Conservation (phyloP, 2,113 vertebrate genomes). For the Brachirus orientalis region DNA sequence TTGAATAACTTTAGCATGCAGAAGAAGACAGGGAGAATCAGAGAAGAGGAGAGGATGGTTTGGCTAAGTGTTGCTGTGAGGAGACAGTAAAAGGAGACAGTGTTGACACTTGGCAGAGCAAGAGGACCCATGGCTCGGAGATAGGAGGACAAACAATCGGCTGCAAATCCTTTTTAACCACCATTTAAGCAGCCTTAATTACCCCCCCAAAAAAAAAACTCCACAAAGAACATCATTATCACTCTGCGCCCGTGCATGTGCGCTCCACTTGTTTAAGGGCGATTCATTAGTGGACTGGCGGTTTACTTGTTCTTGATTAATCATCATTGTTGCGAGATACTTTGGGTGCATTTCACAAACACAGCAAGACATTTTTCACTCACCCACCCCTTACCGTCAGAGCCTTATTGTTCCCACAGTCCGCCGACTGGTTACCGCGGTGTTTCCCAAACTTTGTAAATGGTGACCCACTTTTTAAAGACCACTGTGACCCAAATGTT, state of each 20-base stretch:
- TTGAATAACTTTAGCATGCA: constrained; percentile 40
- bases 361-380: constrained; percentile 51
- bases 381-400: background rate
- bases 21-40: constrained; percentile 28
- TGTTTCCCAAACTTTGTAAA: too few relatives aligned
- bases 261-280: constrained; percentile 59
- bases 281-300: constrained; percentile 70
- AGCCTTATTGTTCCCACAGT: background rate
- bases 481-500: too few relatives aligned
- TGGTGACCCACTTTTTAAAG: too few relatives aligned
- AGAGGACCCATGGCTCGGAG: constrained; percentile 64
- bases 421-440: background rate
- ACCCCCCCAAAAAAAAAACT: constrained; percentile 63
- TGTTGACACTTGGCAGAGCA: constrained; percentile 58
- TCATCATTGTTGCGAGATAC: constrained; percentile 61
- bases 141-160: constrained; percentile 73
- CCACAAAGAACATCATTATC: constrained; percentile 75
- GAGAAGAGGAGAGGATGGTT: constrained; percentile 28
- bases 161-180: constrained; percentile 70
- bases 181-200: constrained; percentile 71
- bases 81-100: constrained; percentile 42
- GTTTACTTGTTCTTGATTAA: constrained; percentile 66
- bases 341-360: constrained; percentile 66
- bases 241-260: constrained; percentile 23
- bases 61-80: constrained; percentile 10